Base-by-base conservation (phyloP, 1,140 invertebrate species). In the Sitophilus oryzae region DNA sequence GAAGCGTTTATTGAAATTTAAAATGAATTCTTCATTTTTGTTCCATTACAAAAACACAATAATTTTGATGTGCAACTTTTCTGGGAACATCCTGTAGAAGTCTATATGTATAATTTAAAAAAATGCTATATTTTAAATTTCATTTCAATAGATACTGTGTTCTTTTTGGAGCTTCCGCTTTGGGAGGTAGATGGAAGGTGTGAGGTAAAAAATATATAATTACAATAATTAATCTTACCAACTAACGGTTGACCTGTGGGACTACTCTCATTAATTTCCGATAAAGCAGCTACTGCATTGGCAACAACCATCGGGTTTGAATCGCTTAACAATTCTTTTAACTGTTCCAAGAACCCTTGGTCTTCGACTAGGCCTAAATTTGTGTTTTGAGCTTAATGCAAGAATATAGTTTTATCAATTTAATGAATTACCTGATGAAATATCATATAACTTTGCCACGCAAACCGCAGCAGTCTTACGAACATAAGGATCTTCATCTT, bases 241-340 rank as follows among this genome's bases (percentile, higher is more conserved):
- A 99, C 91, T 21, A 98, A 75, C 11, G 93, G 90, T 57, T 88
- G 86, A 8, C 94, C 94, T 60, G 85, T 93, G 4, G 90, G 86
- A 64, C 91, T 96, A 0, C 93, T 88, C 73, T 99, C 96, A 71
- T 98, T 96, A 62, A 99, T 99, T 76, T 99, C 97, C 1, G 94
- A 96, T 2, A 99, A 79, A 3, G 97, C 95, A 22, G 96, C 97
- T 0, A 99, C 97, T 3, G 97, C 96, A 78, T 99, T 99, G 11
- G 97, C 96, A 14, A 99, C 96, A 19, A 98, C 96, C 97, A 99
- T 99, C n/a, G 97, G 97, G 79, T 99, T 99, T 0, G 96, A 98
- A 75, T 99, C 97, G 18, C 93, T 97, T 6, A 99, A 74, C 25
- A 99, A 76, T 75, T 99, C 96, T 71, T 95, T 96, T 10, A 99